phyloP scores from a whole-genome alignment of 2,113 vertebrate species.

The Orycteropus afer region DNA sequence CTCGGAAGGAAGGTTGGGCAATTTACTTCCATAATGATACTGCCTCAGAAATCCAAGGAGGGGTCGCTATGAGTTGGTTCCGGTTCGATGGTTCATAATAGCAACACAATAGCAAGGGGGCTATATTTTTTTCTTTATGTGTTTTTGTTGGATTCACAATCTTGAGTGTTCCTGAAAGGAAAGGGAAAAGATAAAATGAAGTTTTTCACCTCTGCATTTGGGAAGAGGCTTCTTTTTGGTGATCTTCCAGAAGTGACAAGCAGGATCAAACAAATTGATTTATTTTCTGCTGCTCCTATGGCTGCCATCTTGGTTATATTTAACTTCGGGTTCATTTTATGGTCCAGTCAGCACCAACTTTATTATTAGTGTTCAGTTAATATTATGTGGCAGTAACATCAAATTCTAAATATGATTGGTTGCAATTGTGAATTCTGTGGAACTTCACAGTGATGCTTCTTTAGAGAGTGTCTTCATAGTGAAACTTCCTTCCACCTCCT shows the following conservation, averaged over 20 bases:
- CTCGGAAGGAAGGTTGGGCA: too few relatives aligned
- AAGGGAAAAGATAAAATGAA: not conserved
- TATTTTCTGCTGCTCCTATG: not conserved
- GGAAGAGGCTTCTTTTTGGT: not conserved
- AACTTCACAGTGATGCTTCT: not conserved
- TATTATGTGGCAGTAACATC: not conserved
- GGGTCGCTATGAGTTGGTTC: too few relatives aligned
- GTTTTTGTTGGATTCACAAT: not conserved
- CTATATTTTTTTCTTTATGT: not conserved
- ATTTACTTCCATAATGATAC: too few relatives aligned
- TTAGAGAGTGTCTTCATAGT: not conserved
- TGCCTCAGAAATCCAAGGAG: too few relatives aligned
- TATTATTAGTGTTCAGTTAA: not conserved
- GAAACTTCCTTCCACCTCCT: not conserved
- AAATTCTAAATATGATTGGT: not conserved
- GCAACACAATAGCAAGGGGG: too few relatives aligned
- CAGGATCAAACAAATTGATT: not conserved
- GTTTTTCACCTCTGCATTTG: not conserved
- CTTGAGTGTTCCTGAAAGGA: not conserved
- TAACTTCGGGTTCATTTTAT: constrained; percentile 9
- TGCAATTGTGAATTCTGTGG: not conserved
- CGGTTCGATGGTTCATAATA: too few relatives aligned
- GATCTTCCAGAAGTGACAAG: not conserved
- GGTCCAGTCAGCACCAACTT: not conserved
- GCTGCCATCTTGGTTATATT: not conserved